Percentiles rank a stretch among this genome's conserved stretches.
Evolutionary conservation across 1,140 invertebrate species (phyloP).

Genomic region (Brachionus manjavacas): DNA sequence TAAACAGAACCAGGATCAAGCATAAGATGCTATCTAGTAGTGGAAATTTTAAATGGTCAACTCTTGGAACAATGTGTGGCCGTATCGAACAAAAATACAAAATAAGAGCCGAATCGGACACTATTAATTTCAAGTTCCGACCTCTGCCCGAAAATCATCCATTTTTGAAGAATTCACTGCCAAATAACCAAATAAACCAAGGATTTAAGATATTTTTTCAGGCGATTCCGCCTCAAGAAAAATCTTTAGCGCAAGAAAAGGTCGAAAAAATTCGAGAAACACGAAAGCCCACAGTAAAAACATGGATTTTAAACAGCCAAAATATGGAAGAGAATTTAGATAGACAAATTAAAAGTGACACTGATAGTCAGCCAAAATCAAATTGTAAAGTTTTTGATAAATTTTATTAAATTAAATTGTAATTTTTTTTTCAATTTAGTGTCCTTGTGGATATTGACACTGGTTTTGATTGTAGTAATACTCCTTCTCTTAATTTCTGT

Average conservation of each 20-base stretch:
- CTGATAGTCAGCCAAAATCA: neutral
- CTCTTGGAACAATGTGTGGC: constrained; percentile 35
- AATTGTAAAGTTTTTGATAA: neutral
- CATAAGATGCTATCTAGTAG: neutral
- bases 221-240: constrained; percentile 15
- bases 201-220: constrained; percentile 41
- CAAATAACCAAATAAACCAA: neutral
- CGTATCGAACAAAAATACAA: constrained; percentile 12
- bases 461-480: neutral
- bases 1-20: neutral
- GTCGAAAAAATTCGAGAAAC: neutral
- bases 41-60: neutral
- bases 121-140: constrained; percentile 30
- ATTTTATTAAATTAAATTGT: no score
- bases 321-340: neutral
- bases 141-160: neutral
- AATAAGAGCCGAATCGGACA: constrained; percentile 20
- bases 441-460: neutral
- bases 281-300: neutral
- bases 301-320: neutral
- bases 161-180: neutral
- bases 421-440: neutral
- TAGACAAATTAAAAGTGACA: neutral
- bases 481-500: neutral
- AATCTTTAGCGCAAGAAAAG: neutral